Evolutionary conservation across 2,797 vertebrate species (phyloP), one percentile per base, ranked within the genome.

Genomic region (Neopelma chrysocephalum): DNA sequence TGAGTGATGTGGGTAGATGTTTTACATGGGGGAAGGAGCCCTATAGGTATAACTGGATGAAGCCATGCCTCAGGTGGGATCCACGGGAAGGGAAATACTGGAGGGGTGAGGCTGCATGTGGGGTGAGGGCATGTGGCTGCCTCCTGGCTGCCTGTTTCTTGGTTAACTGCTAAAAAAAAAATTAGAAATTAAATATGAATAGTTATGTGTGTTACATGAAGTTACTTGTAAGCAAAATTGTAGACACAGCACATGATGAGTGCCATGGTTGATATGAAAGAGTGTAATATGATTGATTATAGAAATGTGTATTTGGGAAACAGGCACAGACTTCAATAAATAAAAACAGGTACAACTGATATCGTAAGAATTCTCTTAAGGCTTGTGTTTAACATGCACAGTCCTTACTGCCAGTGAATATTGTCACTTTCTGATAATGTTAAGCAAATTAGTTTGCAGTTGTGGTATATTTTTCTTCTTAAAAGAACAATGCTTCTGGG

Each of bases 71-170:
- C 57, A 57, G 11, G 27, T 51, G 20, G 27, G 36, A 5, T 18
- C 23, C n/a, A 31, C 57, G 43, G 43, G 25, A 64, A 51, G 43
- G 20, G 36, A 51, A 70, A 36, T 48, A 4, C 14, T 12, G 50
- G 20, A 29, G 29, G 32, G 25, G 1, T 26, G 48, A 31, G 48
- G 54, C 20, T 36, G 36, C 8, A 1, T 21, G 31, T 23, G n/a
- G 34, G 11, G 4, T 36, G 31, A 62, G 21, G 22, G 15, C 32
- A 17, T 2, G 5, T 68, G 40, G 29, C 79, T 79, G 18, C 36
- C 34, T 27, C 2, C 1, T 26, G 34, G 22, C 14, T 4, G 1
- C 27, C 8, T 16, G 4, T 62, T 14, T 56, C n/a, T 29, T n/a
- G 26, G 15, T 11, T 51, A 60, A 53, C 48, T 66, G 27, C 45